Evolutionary conservation across 2,113 vertebrate genomes (phyloP).

Genomic region (Microcebus jonahi): DNA sequence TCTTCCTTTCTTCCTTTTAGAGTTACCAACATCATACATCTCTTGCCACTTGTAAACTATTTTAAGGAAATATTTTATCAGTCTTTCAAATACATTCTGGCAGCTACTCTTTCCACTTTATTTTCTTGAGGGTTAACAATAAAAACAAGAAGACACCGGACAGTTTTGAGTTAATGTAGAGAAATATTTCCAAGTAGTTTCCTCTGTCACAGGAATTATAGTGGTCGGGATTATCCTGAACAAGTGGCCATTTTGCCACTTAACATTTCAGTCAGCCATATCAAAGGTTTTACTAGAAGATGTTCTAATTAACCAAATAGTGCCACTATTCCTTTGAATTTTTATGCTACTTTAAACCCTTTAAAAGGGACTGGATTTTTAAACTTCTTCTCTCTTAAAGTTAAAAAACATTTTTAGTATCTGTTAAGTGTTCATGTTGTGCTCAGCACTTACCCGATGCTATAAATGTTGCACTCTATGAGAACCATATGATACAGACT

Average conservation of each 20-base stretch:
- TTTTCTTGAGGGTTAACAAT: background rate
- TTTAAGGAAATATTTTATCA: background rate
- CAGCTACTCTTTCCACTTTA: background rate
- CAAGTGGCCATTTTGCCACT: background rate
- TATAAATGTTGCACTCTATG: slow-evolving; percentile 64
- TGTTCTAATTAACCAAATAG: slow-evolving; percentile 41
- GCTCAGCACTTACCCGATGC: slow-evolving; percentile 64
- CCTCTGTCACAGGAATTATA: no score
- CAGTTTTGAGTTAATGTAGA: background rate
- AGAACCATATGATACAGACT: slow-evolving; percentile 65
- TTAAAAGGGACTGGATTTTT: slow-evolving; percentile 65
- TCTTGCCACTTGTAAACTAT: background rate
- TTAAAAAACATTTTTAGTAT: slow-evolving; percentile 77
- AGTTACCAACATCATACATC: background rate
- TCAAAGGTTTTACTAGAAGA: slow-evolving; percentile 34
- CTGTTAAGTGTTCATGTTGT: slow-evolving; percentile 78
- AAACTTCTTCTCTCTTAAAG: slow-evolving; percentile 73
- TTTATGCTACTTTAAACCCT: slow-evolving; percentile 65
- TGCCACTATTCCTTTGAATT: slow-evolving; percentile 60
- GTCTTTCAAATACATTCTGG: slow-evolving; percentile 2
- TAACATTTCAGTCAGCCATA: background rate
- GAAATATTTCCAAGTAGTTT: background rate
- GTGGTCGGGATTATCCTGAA: background rate
- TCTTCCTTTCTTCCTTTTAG: background rate
- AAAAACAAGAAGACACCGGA: background rate